phyloP scores from a whole-genome alignment of 2,113 vertebrate species.

The Cynocephalus volans region DNA sequence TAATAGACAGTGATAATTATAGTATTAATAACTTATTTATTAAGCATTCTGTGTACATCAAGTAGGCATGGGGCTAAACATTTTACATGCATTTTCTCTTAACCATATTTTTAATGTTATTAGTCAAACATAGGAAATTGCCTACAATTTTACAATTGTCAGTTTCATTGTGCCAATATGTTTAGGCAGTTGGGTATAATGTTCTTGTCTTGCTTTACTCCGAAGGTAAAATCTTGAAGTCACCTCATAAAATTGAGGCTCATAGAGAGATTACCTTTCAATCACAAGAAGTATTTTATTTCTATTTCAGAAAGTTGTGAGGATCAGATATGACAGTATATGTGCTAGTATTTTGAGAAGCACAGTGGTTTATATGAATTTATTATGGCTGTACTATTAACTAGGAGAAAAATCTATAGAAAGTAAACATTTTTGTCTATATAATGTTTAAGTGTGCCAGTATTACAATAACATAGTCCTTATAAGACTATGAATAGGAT shows the following conservation, averaged over 20 bases:
- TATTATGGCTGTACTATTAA: constrained; percentile 6
- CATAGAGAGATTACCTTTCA: neutral
- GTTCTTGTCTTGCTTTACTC: constrained; percentile 32
- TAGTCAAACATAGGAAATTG: constrained; percentile 50
- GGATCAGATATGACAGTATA: neutral
- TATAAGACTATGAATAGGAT: neutral
- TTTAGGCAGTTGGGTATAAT: neutral
- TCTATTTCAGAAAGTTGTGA: constrained; percentile 20
- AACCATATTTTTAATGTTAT: constrained; percentile 50
- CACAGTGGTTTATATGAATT: constrained; percentile 41
- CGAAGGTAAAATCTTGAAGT: constrained; percentile 62
- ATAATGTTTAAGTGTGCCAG: constrained; percentile 58
- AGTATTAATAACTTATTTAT: constrained; percentile 45
- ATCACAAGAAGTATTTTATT: constrained; percentile 15
- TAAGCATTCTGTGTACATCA: neutral
- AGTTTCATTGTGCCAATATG: neutral
- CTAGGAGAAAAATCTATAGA: neutral
- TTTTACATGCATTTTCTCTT: constrained; percentile 30
- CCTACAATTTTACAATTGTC: neutral
- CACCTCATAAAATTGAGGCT: constrained; percentile 37
- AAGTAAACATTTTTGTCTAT: constrained; percentile 65
- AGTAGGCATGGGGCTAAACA: neutral
- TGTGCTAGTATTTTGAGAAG: constrained; percentile 55
- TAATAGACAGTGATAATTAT: neutral
- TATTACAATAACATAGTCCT: constrained; percentile 58